A percentile compares a stretch with the other conserved stretches of the same genome.
phyloP scores from a whole-genome alignment of 2,888 invertebrate species.

The Latrodectus elegans region DNA sequence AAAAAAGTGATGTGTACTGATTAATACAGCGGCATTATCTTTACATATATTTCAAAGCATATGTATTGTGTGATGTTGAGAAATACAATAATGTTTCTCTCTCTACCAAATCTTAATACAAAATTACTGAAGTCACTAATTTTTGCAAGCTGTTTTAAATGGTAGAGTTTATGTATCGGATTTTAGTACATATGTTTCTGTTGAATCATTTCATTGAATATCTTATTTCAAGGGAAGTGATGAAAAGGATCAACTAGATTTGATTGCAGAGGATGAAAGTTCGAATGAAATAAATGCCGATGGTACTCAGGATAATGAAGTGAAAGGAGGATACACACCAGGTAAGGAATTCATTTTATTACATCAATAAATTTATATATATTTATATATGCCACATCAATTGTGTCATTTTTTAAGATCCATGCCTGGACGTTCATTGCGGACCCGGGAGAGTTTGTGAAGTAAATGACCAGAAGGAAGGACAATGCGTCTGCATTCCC shows the following conservation, averaged over 20 bases:
- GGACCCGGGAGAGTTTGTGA: slow-evolving; percentile 93
- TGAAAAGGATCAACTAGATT: slow-evolving; percentile 62
- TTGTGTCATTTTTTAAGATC: slow-evolving; percentile 78
- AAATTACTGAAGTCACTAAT: too few species aligned
- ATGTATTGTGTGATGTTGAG: too few species aligned
- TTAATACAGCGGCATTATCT: too few species aligned
- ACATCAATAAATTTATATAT: not conserved
- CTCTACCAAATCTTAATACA: too few species aligned
- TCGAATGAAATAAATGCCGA: slow-evolving; percentile 38
- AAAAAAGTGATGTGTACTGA: too few species aligned
- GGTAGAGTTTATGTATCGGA: too few species aligned
- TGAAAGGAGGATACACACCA: slow-evolving; percentile 51
- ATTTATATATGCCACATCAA: not conserved
- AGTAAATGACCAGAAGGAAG: slow-evolving; percentile 82
- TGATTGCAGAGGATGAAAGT: slow-evolving; percentile 64
- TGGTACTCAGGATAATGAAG: slow-evolving; percentile 28
- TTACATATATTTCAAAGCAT: too few species aligned
- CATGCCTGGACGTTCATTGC: slow-evolving; percentile 91
- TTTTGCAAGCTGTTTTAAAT: too few species aligned
- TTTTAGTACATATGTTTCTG: too few species aligned
- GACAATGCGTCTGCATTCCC: slow-evolving; percentile 91
- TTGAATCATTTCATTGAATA: too few species aligned
- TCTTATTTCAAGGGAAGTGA: not conserved
- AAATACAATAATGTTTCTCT: too few species aligned
- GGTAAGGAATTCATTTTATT: slow-evolving; percentile 18